phyloP scores from a whole-genome alignment of 2,888 invertebrate genomes.

The Amphipoea oculea region DNA sequence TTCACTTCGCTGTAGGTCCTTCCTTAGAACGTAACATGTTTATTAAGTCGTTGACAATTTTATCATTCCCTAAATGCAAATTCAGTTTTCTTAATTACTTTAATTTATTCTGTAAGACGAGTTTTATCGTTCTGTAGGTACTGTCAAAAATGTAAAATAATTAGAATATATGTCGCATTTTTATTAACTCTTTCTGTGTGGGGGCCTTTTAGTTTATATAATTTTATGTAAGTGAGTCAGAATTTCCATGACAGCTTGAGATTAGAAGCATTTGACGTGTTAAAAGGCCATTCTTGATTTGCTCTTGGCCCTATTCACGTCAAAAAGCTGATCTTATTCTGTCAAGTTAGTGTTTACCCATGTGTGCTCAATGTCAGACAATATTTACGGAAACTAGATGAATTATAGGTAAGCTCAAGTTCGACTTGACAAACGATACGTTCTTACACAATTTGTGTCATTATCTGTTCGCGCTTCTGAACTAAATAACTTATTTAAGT shows the following conservation, averaged over 20 bases:
- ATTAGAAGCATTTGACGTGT: conserved; percentile 35
- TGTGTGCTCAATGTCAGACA: background rate
- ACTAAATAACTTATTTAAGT: conserved; percentile 25
- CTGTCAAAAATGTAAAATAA: conserved; percentile 20
- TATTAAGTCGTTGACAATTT: conserved; percentile 48
- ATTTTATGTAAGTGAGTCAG: conserved; percentile 35
- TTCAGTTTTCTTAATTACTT: conserved; percentile 49
- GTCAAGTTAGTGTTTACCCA: conserved; percentile 8
- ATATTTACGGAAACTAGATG: background rate
- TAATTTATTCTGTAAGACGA: conserved; percentile 29
- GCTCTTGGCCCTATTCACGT: conserved; percentile 36
- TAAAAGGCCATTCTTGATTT: conserved; percentile 15
- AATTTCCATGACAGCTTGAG: conserved; percentile 33
- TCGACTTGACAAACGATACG: conserved; percentile 6
- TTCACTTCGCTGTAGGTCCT: conserved; percentile 55
- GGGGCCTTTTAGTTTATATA: conserved; percentile 15
- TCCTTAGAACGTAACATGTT: conserved; percentile 34
- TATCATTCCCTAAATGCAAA: conserved; percentile 48
- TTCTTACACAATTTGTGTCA: conserved; percentile 22
- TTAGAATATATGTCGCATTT: conserved; percentile 43
- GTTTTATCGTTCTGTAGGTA: conserved; percentile 38
- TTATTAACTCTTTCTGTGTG: conserved; percentile 26
- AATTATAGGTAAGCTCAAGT: background rate
- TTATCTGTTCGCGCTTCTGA: conserved; percentile 19
- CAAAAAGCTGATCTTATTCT: conserved; percentile 20